A percentile compares a stretch with the other conserved stretches of the same genome.
Evolutionary conservation across 2,888 invertebrate genomes (phyloP).

Genomic region (Cosmopolites sordidus): DNA sequence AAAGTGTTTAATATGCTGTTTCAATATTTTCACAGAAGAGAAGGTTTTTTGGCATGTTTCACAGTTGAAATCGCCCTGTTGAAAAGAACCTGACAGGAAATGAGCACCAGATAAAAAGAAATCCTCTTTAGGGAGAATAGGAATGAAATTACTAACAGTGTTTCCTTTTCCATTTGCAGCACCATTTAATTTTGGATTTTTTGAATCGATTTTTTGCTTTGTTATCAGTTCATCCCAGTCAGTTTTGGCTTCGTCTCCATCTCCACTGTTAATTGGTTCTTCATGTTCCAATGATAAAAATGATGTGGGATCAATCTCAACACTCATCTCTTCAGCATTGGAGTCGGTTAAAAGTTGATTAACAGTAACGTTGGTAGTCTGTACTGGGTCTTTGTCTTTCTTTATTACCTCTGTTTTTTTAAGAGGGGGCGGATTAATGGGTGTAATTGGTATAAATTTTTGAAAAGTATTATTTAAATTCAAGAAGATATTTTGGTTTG

Average conservation of each 20-base stretch:
- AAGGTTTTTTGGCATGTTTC: conserved; percentile 41
- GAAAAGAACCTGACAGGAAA: conserved; percentile 37
- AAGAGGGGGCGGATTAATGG: conserved; percentile 15
- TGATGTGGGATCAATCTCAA: conserved; percentile 44
- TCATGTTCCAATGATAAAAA: conserved; percentile 37
- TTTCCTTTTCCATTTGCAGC: conserved; percentile 31
- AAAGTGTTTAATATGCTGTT: conserved; percentile 40
- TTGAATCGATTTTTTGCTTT: conserved; percentile 35
- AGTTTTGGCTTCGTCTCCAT: conserved; percentile 23
- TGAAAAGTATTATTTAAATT: conserved; percentile 42
- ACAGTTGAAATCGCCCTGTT: conserved; percentile 34
- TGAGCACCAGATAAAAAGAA: conserved; percentile 40
- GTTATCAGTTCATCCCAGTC: conserved; percentile 43
- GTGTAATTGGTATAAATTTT: conserved; percentile 37
- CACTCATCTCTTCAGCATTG: conserved; percentile 45
- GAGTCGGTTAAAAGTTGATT: conserved; percentile 37
- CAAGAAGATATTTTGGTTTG: conserved; percentile 43
- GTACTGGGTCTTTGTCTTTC: conserved; percentile 30
- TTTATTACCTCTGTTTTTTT: conserved; percentile 24
- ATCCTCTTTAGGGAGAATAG: conserved; percentile 34
- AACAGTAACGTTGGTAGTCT: conserved; percentile 31
- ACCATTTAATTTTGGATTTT: conserved; percentile 30
- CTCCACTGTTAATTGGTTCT: conserved; percentile 20
- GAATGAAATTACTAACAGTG: conserved; percentile 29
- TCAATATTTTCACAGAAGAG: conserved; percentile 36